These are phyloP conservation scores for Poecilobothrus nobilitatus DNA, from an alignment of 2,888 invertebrate species.

Conservation along the genomic window DNA sequence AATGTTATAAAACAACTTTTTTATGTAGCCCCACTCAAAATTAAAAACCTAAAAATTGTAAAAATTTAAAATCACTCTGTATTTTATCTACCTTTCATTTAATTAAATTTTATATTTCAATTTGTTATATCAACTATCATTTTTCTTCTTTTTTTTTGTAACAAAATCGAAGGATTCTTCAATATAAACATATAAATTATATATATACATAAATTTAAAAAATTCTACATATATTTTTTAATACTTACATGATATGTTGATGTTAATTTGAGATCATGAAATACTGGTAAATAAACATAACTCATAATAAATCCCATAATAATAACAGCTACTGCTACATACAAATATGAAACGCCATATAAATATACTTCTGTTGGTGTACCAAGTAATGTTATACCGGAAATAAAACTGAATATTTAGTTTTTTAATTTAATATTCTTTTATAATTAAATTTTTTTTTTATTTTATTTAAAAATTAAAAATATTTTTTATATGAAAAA, in stretches of 20 bases:
- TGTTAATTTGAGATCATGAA: constrained; percentile 60
- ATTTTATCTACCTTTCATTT: too few species aligned
- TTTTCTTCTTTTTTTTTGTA: too few species aligned
- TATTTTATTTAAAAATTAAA: background rate
- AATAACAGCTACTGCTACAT: constrained; percentile 46
- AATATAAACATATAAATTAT: background rate
- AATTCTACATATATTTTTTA: background rate
- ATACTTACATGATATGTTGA: constrained; percentile 63
- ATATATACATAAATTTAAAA: background rate
- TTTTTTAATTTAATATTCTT: constrained; percentile 10
- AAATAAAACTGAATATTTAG: constrained; percentile 52
- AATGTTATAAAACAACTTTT: too few species aligned
- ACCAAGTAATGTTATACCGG: constrained; percentile 67
- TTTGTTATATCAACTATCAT: background rate
- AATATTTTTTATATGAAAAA: too few species aligned
- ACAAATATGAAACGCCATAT: constrained; percentile 66
- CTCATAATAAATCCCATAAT: constrained; percentile 55
- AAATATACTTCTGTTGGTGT: constrained; percentile 71
- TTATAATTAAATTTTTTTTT: background rate
- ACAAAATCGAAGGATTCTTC: too few species aligned
- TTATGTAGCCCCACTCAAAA: too few species aligned
- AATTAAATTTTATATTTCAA: background rate
- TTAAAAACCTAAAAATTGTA: too few species aligned
- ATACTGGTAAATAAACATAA: constrained; percentile 58
- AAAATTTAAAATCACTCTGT: background rate